Evolutionary conservation across 2,888 invertebrate species (phyloP).

Genomic region (Nephrotoma flavescens): DNA sequence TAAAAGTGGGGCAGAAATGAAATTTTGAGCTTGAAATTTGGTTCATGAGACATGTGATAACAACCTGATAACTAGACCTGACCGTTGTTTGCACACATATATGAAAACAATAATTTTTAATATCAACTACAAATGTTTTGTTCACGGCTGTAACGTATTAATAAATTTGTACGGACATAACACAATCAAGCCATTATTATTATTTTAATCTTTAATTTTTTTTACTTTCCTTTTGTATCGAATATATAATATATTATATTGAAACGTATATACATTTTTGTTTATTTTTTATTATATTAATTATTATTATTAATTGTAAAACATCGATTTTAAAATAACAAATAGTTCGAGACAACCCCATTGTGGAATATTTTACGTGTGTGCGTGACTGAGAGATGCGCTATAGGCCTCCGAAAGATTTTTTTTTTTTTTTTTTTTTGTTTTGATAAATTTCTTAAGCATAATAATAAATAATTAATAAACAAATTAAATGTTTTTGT

Average conservation of each 20-base stretch:
- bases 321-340: not conserved
- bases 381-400: not conserved
- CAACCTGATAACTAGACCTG: too few relatives aligned
- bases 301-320: not conserved
- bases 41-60: too few relatives aligned
- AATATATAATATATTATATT: not conserved
- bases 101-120: too few relatives aligned
- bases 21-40: too few relatives aligned
- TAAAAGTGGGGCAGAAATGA: too few relatives aligned
- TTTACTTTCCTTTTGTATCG: not conserved
- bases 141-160: not conserved
- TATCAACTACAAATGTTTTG: too few relatives aligned
- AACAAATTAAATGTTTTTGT: not conserved
- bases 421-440: not conserved
- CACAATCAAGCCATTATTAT: not conserved
- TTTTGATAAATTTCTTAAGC: not conserved
- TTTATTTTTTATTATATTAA: not conserved
- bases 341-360: not conserved
- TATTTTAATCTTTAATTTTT: not conserved
- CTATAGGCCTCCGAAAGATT: not conserved
- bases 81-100: too few relatives aligned
- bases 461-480: not conserved
- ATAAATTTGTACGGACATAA: too few relatives aligned
- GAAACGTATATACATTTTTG: not conserved
- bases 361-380: not conserved